Evolutionary conservation across 23 tunicate genomes (phyloP).

Genomic region (Trididemnum clinides): DNA sequence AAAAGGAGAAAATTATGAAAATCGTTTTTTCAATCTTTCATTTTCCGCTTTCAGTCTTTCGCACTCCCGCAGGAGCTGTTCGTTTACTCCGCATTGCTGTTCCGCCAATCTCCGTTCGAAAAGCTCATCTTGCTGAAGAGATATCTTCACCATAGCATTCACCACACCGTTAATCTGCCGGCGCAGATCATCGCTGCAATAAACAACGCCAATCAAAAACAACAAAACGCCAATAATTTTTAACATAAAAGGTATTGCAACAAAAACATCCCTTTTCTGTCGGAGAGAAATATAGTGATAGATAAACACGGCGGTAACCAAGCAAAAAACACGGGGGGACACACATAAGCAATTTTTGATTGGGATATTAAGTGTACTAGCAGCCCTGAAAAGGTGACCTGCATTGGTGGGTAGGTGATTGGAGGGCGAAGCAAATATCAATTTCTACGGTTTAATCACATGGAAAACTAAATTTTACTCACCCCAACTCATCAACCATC

Average conservation of each 20-base stretch:
- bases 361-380: no score
- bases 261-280: no score
- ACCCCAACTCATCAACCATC: constrained; percentile 71
- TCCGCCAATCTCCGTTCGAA: constrained; percentile 39
- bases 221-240: no score
- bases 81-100: constrained; percentile 55
- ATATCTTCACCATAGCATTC: constrained; percentile 62
- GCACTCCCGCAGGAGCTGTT: constrained; percentile 62
- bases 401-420: no score
- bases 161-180: constrained; percentile 53
- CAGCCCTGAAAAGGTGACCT: no score
- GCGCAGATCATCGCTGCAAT: constrained; percentile 60
- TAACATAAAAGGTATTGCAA: no score
- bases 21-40: constrained; percentile 56
- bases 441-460: not conserved
- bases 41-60: constrained; percentile 73
- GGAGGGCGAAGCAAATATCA: no score
- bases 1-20: not conserved
- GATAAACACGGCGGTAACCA: no score
- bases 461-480: not conserved
- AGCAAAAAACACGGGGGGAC: no score
- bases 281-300: no score
- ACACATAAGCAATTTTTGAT: no score
- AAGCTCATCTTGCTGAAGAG: constrained; percentile 66
- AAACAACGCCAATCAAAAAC: not conserved